Evolutionary conservation across 2,797 vertebrate species (phyloP).

Genomic region (Tapera naevia): DNA sequence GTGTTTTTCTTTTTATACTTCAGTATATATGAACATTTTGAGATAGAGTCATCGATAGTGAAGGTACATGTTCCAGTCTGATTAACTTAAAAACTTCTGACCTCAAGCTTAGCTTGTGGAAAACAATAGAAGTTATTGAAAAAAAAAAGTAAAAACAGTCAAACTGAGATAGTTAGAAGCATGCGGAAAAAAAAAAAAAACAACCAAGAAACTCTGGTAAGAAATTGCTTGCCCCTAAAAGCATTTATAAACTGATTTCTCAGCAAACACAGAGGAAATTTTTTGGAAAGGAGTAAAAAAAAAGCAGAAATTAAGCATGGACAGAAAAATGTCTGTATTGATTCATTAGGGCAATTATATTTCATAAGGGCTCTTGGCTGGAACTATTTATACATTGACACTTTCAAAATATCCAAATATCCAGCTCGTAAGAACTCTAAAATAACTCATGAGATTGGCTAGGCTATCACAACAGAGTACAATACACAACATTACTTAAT

Average conservation of each 20-base stretch:
- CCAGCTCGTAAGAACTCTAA: not conserved
- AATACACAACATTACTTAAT: not conserved
- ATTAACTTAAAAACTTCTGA: not conserved
- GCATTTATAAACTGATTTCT: not conserved
- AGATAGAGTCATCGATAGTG: not conserved
- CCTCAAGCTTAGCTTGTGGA: not conserved
- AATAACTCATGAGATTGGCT: not conserved
- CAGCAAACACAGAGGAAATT: not conserved
- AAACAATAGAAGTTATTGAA: not conserved
- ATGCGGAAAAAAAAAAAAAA: not conserved
- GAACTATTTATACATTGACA: not conserved
- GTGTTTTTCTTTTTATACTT: not conserved
- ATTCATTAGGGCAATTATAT: not conserved
- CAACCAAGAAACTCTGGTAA: not conserved
- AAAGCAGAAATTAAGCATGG: not conserved
- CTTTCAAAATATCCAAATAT: not conserved
- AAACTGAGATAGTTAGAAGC: not conserved
- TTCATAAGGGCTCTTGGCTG: not conserved
- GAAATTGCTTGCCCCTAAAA: not conserved
- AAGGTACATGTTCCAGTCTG: not conserved
- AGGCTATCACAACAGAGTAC: not conserved
- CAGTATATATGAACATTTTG: not conserved
- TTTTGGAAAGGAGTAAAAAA: not conserved
- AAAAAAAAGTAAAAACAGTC: not conserved
- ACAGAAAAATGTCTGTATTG: not conserved